phyloP scores from a whole-genome alignment of 2,113 vertebrate genomes.

The Eolophus roseicapilla region DNA sequence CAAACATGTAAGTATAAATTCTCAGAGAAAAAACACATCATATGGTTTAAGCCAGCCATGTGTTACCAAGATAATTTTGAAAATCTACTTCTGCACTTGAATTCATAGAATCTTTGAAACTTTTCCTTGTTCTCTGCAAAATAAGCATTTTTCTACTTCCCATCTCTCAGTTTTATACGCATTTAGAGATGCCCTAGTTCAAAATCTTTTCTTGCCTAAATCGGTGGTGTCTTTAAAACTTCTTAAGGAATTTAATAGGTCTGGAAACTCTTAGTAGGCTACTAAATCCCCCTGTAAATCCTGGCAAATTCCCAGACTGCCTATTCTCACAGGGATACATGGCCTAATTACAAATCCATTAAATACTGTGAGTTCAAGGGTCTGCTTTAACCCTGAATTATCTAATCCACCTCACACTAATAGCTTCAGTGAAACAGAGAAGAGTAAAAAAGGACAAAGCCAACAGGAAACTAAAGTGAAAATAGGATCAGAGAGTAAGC shows the following conservation, averaged over 20 bases:
- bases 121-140: not conserved
- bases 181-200: not conserved
- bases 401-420: not conserved
- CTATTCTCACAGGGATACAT: slow-evolving; percentile 37
- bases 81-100: not conserved
- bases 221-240: slow-evolving; percentile 11
- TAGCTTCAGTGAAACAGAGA: not conserved
- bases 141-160: not conserved
- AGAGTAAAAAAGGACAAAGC: not conserved
- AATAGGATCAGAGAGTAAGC: not conserved
- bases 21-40: not conserved
- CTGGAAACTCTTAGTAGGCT: slow-evolving; percentile 38
- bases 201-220: not conserved
- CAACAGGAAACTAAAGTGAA: not conserved
- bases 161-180: not conserved
- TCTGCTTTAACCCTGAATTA: slow-evolving; percentile 13
- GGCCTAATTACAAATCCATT: slow-evolving; percentile 55
- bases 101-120: not conserved
- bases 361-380: slow-evolving; percentile 16
- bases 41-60: not conserved
- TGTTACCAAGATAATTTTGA: not conserved
- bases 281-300: slow-evolving; percentile 47
- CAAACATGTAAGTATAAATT: not conserved
- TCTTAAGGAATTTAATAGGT: slow-evolving; percentile 24
- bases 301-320: slow-evolving; percentile 27